Evolutionary conservation across 1,140 invertebrate species (phyloP), one percentile per base, ranked within the genome.

Genomic region (Diabrotica undecimpunctata): DNA sequence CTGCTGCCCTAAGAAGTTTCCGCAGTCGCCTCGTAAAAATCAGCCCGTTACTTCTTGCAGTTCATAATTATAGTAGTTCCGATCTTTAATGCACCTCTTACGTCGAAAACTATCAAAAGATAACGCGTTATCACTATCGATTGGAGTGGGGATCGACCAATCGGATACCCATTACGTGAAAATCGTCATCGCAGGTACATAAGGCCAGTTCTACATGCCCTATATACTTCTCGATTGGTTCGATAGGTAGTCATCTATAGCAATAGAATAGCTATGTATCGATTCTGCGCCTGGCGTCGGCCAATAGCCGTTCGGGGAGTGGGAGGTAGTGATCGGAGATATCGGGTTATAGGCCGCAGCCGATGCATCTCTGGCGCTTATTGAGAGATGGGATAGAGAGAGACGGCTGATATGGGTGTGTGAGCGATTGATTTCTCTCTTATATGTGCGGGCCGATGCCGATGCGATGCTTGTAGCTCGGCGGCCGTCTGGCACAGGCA

Each of bases 241-340:
- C 77, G 74, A 78, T 78, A 78, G 75, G 77, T 77, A 78, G 73
- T 75, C 77, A 78, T 78, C 77, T 78, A 78, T 78, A 78, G 77
- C 76, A 78, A 78, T 78, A 75, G 74, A 77, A 78, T 75, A 70
- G 75, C 75, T 67, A 75, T 73, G 70, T 77, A 78, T 78, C 77
- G 77, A 78, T 78, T 78, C 77, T 75, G 76, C 77, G 77, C 75
- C 14, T 14, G 59, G 61, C 54, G 35, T 35, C 69, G 62, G 64
- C 76, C 77, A 77, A 78, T 78, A 65, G 65, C 62, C 38, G 66
- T 61, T 38, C 55, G 55, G 55, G 37, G 59, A 61, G 59, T 61
- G 59, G 59, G 59, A 61, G 41, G 41, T 39, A 39, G 59, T 61
- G 59, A 61, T 61, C 59, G 59, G 59, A 50, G 59, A 61, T 61